These are phyloP conservation scores for Yponomeuta plumbellus DNA, from an alignment of 2,888 invertebrate species.

Conservation along the genomic window DNA sequence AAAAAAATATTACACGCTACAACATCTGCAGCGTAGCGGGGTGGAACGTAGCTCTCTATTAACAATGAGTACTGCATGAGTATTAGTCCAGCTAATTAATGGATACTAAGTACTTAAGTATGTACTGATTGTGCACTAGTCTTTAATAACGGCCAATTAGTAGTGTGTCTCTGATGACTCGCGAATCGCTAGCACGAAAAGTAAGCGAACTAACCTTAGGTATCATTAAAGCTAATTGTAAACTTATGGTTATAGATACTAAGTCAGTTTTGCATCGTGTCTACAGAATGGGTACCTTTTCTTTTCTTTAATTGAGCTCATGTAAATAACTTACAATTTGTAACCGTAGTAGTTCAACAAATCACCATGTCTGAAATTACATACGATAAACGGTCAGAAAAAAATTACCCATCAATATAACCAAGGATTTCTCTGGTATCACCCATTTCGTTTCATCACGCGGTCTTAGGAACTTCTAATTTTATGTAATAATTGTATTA, in stretches of 20 bases:
- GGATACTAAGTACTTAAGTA: neutral
- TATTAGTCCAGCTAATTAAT: too few species aligned
- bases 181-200: neutral
- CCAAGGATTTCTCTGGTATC: conserved; percentile 20
- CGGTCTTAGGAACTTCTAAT: conserved; percentile 11
- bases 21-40: neutral
- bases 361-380: conserved; percentile 18
- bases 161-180: neutral
- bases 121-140: neutral
- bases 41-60: neutral
- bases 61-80: neutral
- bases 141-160: neutral
- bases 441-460: neutral
- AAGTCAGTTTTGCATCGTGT: neutral
- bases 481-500: too few species aligned
- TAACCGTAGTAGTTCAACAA: neutral
- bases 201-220: neutral
- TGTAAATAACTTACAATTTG: conserved; percentile 4
- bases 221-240: neutral
- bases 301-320: neutral
- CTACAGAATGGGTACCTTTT: neutral
- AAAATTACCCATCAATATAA: conserved; percentile 31
- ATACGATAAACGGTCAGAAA: conserved; percentile 19
- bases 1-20: neutral
- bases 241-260: neutral